Evolutionary conservation across 2,888 invertebrate genomes (phyloP), one percentile per base, ranked within the genome.

Genomic region (Octodonta nipae): DNA sequence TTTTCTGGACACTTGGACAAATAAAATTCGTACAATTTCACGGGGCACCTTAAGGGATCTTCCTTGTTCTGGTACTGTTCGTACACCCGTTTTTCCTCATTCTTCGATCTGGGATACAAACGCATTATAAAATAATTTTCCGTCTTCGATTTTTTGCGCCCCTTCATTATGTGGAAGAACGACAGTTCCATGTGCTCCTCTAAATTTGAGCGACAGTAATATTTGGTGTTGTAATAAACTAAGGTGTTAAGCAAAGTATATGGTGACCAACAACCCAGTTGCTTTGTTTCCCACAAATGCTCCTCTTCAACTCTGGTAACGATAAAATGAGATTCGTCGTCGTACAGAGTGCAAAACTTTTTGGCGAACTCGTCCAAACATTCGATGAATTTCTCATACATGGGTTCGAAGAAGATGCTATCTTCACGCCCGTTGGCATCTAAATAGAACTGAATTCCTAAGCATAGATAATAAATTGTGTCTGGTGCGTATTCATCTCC

Each of bases 21-120:
- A 62, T 89, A 91, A 64, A 89, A 89, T 66, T 89, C 88, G 54
- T 87, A 89, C 30, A 89, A 64, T 57, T 85, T 86, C n/a, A 89
- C 86, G 38, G 89, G 88, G 69, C 91, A 91, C 37, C 86, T 70
- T 6, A 85, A 64, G 1, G 71, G 71, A 53, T 73, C 70, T 13
- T 69, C 70, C 41, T 66, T 59, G 45, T 74, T 73, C 52, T 75
- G 75, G 34, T 67, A 66, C 45, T 74, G 70, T 44, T 72, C 34
- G 68, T 71, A 1, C 56, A 61, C 39, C 37, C 63, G 65, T 40
- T 63, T 64, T 46, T 65, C 64, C 37, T 57, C 54, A n/a, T 60
- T 55, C 51, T 63, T 63, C 44, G 63, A 64, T 62, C 42, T 11
- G n/a, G 37, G 30, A 34, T 34, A 38, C 7, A 33, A 34, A 10